phyloP scores from a whole-genome alignment of 2,113 vertebrate species.

The Polypterus bichir region DNA sequence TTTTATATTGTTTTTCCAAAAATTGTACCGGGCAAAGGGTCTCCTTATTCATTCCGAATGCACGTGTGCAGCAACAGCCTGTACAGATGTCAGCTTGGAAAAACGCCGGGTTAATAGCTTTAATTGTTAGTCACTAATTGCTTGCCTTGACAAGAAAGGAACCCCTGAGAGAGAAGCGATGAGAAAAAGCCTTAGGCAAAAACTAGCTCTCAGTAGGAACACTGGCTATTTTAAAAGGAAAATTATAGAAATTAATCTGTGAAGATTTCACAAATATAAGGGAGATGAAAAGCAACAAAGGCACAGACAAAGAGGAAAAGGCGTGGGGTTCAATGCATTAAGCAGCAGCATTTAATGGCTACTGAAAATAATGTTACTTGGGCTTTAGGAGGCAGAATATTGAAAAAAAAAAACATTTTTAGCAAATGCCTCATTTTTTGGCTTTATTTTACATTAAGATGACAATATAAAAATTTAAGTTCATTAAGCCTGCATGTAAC shows the following conservation, averaged over 20 bases:
- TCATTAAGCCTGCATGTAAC: no score
- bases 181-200: slow-evolving; percentile 17
- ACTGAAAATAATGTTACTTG: no score
- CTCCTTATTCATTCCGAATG: not conserved
- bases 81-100: not conserved
- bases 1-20: not conserved
- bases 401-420: no score
- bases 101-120: slow-evolving; percentile 6
- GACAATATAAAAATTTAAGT: no score
- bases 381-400: no score
- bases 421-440: no score
- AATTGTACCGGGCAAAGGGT: not conserved
- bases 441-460: no score
- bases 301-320: not conserved
- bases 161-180: slow-evolving; percentile 17
- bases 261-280: not conserved
- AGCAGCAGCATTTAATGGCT: no score
- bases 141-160: slow-evolving; percentile 17
- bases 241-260: not conserved
- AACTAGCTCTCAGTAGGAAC: slow-evolving; percentile 18
- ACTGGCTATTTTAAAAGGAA: slow-evolving; percentile 17
- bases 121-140: slow-evolving; percentile 22
- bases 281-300: not conserved
- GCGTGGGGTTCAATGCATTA: no score
- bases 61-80: slow-evolving; percentile 2